Evolutionary conservation across 1,140 invertebrate genomes (phyloP).

Genomic region (Micrasema longulum): DNA sequence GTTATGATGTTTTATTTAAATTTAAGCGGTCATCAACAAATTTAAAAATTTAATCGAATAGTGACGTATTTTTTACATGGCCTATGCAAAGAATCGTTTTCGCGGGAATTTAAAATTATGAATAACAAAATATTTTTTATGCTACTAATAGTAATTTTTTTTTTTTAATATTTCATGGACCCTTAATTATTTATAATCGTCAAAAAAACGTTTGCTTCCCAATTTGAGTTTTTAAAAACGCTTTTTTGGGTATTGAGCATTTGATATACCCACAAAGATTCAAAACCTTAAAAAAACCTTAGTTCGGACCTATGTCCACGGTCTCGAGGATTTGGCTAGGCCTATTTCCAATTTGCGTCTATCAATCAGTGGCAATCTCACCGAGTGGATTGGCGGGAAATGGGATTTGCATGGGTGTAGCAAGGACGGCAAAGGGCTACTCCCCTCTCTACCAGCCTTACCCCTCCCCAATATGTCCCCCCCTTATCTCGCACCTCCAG

Average conservation of each 20-base stretch:
- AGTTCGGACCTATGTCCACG: constrained; percentile 1
- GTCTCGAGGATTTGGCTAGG: constrained; percentile 36
- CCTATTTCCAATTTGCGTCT: constrained; percentile 74
- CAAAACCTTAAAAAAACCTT: not conserved
- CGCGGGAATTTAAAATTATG: too few relatives aligned
- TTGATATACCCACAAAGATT: not conserved
- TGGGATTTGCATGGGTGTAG: constrained; percentile 72
- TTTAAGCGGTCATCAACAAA: too few relatives aligned
- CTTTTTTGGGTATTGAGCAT: too few relatives aligned
- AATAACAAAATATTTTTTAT: too few relatives aligned
- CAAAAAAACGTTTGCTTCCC: too few relatives aligned
- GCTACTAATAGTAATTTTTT: too few relatives aligned
- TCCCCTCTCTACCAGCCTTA: constrained; percentile 12
- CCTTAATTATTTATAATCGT: too few relatives aligned
- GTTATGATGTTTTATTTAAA: too few relatives aligned
- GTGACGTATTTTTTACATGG: too few relatives aligned
- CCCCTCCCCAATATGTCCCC: not conserved
- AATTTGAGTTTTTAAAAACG: not conserved
- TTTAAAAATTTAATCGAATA: too few relatives aligned
- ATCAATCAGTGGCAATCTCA: constrained; percentile 74
- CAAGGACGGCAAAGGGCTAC: constrained; percentile 50
- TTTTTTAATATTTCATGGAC: too few relatives aligned
- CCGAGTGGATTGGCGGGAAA: constrained; percentile 73
- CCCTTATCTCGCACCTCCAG: constrained; percentile 13
- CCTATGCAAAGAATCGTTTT: too few relatives aligned